A percentile compares a stretch with the other conserved stretches of the same genome.
These are phyloP conservation scores for Drosophila pseudoananassae DNA, from an alignment of 1,140 invertebrate genomes.

Conservation along the genomic window DNA sequence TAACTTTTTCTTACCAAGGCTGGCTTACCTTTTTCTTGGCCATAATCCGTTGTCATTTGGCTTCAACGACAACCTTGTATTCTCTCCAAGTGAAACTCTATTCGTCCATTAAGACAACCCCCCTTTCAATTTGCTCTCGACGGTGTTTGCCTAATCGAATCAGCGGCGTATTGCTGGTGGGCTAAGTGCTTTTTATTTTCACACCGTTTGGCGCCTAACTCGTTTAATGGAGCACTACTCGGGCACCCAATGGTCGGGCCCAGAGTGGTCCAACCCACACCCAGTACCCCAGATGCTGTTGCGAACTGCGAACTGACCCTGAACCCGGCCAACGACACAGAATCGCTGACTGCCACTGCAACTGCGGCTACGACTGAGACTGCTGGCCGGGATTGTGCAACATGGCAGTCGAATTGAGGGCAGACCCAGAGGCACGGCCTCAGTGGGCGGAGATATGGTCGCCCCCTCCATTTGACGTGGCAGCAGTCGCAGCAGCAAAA, in stretches of 20 bases:
- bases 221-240: conserved; percentile 62
- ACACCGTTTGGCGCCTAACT: conserved; percentile 65
- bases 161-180: conserved; percentile 40
- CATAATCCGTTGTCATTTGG: conserved; percentile 1
- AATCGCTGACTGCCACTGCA: conserved; percentile 24
- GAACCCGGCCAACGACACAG: conserved; percentile 76
- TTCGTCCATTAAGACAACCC: conserved; percentile 17
- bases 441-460: conserved; percentile 33
- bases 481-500: conserved; percentile 45
- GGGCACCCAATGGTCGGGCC: conserved; percentile 11
- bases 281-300: conserved; percentile 38
- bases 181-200: conserved; percentile 65
- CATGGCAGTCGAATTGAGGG: conserved; percentile 41
- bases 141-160: conserved; percentile 55
- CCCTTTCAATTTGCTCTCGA: conserved; percentile 16
- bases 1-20: neutral
- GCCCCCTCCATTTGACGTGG: conserved; percentile 32
- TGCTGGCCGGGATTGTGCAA: conserved; percentile 56
- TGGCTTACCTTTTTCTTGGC: neutral
- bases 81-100: neutral
- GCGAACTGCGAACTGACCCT: conserved; percentile 56
- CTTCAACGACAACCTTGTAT: conserved; percentile 7
- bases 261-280: conserved; percentile 46
- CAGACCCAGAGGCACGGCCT: conserved; percentile 29
- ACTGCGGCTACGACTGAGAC: conserved; percentile 7